Evolutionary conservation across 2,797 vertebrate species (phyloP).

Genomic region (Platyrinchus mystaceus): DNA sequence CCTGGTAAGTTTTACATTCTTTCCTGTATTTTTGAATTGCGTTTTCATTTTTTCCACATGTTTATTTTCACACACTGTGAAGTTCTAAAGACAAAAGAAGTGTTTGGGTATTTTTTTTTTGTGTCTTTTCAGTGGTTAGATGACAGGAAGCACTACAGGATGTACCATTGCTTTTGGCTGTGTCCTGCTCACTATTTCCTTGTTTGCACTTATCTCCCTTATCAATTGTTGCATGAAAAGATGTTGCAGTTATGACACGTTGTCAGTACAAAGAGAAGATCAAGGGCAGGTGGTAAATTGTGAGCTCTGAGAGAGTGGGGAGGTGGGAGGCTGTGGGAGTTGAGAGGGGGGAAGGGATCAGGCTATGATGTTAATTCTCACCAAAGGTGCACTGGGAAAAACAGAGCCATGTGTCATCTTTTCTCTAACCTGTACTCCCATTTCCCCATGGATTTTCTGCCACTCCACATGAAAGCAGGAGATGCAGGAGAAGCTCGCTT

Average conservation of each 20-base stretch:
- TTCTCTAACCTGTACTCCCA: accelerated
- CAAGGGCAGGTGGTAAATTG: background rate
- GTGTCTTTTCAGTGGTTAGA: background rate
- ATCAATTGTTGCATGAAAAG: background rate
- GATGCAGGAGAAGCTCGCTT: background rate
- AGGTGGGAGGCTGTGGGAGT: background rate
- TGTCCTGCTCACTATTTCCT: background rate
- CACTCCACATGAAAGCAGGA: background rate
- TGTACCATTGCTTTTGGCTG: background rate
- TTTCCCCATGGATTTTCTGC: background rate
- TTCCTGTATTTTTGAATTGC: background rate
- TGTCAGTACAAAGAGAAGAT: background rate
- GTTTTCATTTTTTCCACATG: background rate
- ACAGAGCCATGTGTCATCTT: background rate
- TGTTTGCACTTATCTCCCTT: background rate
- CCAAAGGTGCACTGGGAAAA: background rate
- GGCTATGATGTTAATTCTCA: background rate
- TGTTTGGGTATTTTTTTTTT: background rate
- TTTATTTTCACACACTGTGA: constrained; percentile 31
- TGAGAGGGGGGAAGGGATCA: background rate
- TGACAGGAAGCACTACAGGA: constrained; percentile 41
- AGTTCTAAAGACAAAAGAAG: background rate
- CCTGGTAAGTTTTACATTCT: constrained; percentile 84
- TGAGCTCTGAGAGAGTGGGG: background rate
- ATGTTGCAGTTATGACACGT: background rate